Base-by-base conservation (phyloP, 2,113 vertebrate species). In the Hyperopisus bebe region DNA sequence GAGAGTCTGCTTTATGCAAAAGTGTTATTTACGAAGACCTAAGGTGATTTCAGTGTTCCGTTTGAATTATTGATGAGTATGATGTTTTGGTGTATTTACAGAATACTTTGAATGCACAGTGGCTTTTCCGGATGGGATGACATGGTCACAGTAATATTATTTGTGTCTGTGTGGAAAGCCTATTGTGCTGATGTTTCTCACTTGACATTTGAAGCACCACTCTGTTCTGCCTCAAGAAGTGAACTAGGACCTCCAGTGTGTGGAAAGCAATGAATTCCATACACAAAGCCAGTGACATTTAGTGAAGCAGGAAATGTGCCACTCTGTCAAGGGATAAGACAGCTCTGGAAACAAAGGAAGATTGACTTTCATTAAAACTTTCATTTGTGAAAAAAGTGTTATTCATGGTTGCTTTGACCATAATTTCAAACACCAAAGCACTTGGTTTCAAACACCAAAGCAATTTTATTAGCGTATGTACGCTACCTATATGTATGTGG, bases 1-100 rank as follows among this genome's bases (percentile, higher is more conserved):
- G 91, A 95, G 93, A 95, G 95, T 94, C 94, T 90, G 93, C 92
- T 91, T 93, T 90, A 94, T 95, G 92, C 91, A 92, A 94, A 95
- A 94, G 94, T 90, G 94, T 95, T 95, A 94, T 94, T 95, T 94
- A 94, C 91, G 90, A 88, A 92, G 89, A 91, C 90, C 91, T 95
- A 95, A 95, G 93, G 95, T 93, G 94, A 95, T 95, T 95, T 90
- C 6, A 84, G 4, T 47, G 39, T 91, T 88, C 87, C 66, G 89
- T 89, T 90, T 92, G 90, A 90, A 91, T 62, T 80, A 47, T 10
- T 27, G 50, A 24, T 5, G 48, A n/a, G 91, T 92, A 83, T 86
- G 58, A 89, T 89, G 82, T n/a, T 47, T 44, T 24, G n/a, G 24
- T 66, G 39, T 47, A 53, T 89, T 80, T 35, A 77, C 9, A 4